Evolutionary conservation across 1,140 invertebrate genomes (phyloP), one percentile per base, ranked within the genome.

Genomic region (Panagrolaimus sp.): DNA sequence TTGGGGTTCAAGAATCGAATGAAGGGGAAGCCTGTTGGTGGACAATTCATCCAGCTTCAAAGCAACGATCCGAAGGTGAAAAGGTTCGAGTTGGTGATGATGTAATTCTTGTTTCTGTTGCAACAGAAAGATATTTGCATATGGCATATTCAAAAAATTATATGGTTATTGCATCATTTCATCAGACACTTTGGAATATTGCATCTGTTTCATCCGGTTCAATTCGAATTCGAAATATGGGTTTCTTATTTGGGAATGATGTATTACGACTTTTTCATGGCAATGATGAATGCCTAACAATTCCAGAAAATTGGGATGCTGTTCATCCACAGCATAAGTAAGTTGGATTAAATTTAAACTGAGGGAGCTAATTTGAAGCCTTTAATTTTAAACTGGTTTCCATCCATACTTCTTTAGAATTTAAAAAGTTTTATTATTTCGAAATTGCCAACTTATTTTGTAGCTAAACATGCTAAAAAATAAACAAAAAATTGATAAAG

Each of bases 21-120:
- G 78, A 80, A 67, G 81, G 82, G 28, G 47, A 73, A 66, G 17
- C 17, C 10, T 38, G 95, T 83, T 98, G 96, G 96, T 99, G 95
- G 95, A 99, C 96, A 1, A 92, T 99, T 43, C 96, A 99, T 87
- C 96, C 96, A n/a, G 96, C 95, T 38, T 98, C 94, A 73, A 99
- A 99, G 86, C 96, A 99, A 85, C 90, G 96, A 85, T 98, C 96
- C 69, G 96, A 99, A 85, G 96, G 96, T 88, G 96, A 99, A 86
- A 99, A 99, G 86, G 95, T 99, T 24, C 89, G 96, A 78, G 94
- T 98, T 7, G 96, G 96, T 80, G 96, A 99, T 85, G 96, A 99
- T 83, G 88, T 99, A 58, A 99, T 99, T 86, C 86, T 99, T 68
- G 96, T 99, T 15, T 97, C 94, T 46, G 96, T 99, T 0, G 95